Conservation (phyloP, 2,888 invertebrate species). For the Norana najaformis region DNA sequence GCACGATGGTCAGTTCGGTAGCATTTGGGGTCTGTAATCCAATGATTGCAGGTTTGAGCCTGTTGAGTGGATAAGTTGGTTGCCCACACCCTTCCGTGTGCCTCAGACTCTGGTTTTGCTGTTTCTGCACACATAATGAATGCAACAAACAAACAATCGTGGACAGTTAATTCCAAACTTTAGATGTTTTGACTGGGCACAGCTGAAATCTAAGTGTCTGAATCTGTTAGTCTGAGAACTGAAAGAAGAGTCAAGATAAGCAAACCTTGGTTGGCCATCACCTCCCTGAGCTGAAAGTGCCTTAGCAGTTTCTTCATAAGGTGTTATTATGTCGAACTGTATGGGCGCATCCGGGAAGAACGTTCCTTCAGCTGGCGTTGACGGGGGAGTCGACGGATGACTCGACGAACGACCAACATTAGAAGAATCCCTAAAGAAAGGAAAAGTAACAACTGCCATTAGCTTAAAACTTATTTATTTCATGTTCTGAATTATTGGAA, state of each 20-base stretch:
- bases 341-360: conserved; percentile 61
- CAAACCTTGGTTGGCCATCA: conserved; percentile 61
- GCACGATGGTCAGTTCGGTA: too few relatives aligned
- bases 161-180: neutral
- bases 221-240: neutral
- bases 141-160: neutral
- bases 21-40: too few relatives aligned
- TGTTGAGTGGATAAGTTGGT: too few relatives aligned
- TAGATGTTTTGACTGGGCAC: neutral
- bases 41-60: too few relatives aligned
- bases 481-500: too few relatives aligned
- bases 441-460: neutral
- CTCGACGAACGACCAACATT: neutral
- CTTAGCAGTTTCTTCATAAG: conserved; percentile 53
- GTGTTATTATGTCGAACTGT: conserved; percentile 62
- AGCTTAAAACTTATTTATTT: neutral
- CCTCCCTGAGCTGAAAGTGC: conserved; percentile 44
- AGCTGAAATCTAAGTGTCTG: neutral
- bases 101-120: too few relatives aligned
- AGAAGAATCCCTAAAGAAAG: neutral
- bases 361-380: conserved; percentile 35
- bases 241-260: neutral
- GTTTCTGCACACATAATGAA: too few relatives aligned
- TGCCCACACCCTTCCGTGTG: too few relatives aligned
- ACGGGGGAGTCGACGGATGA: conserved; percentile 5